A percentile compares a stretch with the other conserved stretches of the same genome.
phyloP scores from a whole-genome alignment of 1,140 invertebrate species.

The Macrobrachium nipponense region DNA sequence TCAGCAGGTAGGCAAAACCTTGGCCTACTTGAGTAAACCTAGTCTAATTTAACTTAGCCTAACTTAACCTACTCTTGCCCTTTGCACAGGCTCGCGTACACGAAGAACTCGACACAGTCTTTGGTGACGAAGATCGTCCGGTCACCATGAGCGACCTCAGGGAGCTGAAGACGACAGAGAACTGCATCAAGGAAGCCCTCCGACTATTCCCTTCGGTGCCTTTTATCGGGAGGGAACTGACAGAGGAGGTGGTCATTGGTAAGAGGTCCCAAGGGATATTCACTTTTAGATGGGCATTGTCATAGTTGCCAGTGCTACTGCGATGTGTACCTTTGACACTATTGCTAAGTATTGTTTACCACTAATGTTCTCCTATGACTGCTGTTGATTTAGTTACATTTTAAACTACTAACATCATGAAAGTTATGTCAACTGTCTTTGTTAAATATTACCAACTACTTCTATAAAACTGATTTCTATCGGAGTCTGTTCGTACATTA shows the following conservation, averaged over 20 bases:
- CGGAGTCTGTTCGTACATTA: too few relatives aligned
- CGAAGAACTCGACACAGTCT: slow-evolving; percentile 82
- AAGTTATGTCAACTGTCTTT: too few relatives aligned
- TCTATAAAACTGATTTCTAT: too few relatives aligned
- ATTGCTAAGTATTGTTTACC: slow-evolving; percentile 75
- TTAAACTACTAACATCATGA: not conserved
- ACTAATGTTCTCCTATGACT: slow-evolving; percentile 69
- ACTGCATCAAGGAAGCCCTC: slow-evolving; percentile 81
- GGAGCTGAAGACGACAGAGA: slow-evolving; percentile 86
- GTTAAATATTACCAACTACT: too few relatives aligned
- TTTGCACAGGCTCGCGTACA: slow-evolving; percentile 77
- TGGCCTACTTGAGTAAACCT: too few relatives aligned
- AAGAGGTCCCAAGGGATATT: slow-evolving; percentile 81
- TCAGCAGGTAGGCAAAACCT: too few relatives aligned
- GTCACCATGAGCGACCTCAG: slow-evolving; percentile 81
- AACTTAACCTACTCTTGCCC: too few relatives aligned
- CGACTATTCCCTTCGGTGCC: slow-evolving; percentile 85
- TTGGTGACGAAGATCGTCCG: slow-evolving; percentile 77
- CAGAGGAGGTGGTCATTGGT: slow-evolving; percentile 51
- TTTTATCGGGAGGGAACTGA: slow-evolving; percentile 70
- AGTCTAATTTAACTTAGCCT: too few relatives aligned
- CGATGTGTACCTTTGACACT: slow-evolving; percentile 73
- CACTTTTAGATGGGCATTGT: slow-evolving; percentile 76
- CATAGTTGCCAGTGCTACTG: not conserved
- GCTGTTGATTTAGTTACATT: not conserved